Evolutionary conservation across 2,888 invertebrate species (phyloP).

Genomic region (Epinotia brunnichana): DNA sequence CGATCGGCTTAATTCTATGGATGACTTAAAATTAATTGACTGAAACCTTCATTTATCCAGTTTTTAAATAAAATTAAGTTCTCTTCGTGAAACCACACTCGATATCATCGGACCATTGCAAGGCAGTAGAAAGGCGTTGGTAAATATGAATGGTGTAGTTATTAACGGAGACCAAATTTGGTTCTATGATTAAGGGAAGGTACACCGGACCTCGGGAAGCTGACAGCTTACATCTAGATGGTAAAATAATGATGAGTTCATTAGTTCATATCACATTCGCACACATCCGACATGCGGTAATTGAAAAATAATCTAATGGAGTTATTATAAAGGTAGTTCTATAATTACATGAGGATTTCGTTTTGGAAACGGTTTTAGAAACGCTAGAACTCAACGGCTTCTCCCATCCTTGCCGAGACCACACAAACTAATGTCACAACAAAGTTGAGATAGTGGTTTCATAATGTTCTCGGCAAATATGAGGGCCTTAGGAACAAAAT

Average conservation of each 20-base stretch:
- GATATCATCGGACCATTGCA: constrained; percentile 13
- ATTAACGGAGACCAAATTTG: constrained; percentile 7
- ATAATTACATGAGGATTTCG: constrained; percentile 66
- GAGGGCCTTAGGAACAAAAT: constrained; percentile 69
- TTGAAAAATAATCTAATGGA: constrained; percentile 65
- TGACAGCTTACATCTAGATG: constrained; percentile 62
- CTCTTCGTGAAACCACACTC: neutral
- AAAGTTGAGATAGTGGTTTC: neutral
- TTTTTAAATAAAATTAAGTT: constrained; percentile 16
- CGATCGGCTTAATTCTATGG: constrained; percentile 73
- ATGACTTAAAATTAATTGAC: constrained; percentile 84
- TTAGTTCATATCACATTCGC: constrained; percentile 73
- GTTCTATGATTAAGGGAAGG: constrained; percentile 18
- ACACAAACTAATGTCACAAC: neutral
- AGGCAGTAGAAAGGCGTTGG: constrained; percentile 21
- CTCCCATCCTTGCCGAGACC: constrained; percentile 4
- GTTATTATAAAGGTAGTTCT: constrained; percentile 54
- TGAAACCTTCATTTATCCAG: constrained; percentile 63
- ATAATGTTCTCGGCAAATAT: constrained; percentile 5
- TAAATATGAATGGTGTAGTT: neutral
- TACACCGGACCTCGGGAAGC: constrained; percentile 34
- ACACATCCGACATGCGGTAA: constrained; percentile 64
- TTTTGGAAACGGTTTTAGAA: constrained; percentile 56
- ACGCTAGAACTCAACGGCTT: constrained; percentile 57
- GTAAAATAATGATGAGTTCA: constrained; percentile 65